These are phyloP conservation scores for Nothoprocta pentlandii DNA, from an alignment of 2,113 vertebrate species.

Conservation along the genomic window DNA sequence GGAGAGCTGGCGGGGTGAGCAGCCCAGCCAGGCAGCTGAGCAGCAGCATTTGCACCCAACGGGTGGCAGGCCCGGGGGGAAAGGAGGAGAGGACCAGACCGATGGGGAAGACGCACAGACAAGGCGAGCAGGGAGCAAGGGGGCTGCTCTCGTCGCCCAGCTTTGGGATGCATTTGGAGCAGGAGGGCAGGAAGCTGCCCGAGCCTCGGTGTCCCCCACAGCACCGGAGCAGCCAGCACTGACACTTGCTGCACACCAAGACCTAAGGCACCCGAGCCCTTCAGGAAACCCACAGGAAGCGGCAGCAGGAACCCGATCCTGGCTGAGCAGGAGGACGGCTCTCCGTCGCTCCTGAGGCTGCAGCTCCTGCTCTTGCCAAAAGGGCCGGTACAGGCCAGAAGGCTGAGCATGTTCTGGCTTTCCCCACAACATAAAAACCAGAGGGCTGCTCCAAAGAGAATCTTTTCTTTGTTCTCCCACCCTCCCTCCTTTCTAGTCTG, in stretches of 20 bases:
- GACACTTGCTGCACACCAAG: too few species aligned
- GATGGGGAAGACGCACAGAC: too few species aligned
- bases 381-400: not conserved
- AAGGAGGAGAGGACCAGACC: too few species aligned
- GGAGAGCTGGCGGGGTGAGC: not conserved
- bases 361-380: not conserved
- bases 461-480: too few species aligned
- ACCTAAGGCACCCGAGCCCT: not conserved
- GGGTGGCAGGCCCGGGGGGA: too few species aligned
- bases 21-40: too few species aligned
- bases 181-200: not conserved
- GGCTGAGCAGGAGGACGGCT: not conserved
- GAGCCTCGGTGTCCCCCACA: too few species aligned
- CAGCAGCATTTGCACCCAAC: not conserved
- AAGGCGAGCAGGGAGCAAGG: not conserved
- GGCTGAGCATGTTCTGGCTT: not conserved
- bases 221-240: too few species aligned
- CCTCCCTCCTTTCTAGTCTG: not conserved
- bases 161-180: too few species aligned
- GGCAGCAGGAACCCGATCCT: not conserved
- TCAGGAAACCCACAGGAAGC: not conserved
- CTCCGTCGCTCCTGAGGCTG: not conserved
- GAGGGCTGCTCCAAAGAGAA: too few species aligned
- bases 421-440: not conserved
- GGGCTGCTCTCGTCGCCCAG: too few species aligned